Evolutionary conservation across 2,113 vertebrate species (phyloP), one percentile per base, ranked within the genome.

Genomic region (Ondatra zibethicus): DNA sequence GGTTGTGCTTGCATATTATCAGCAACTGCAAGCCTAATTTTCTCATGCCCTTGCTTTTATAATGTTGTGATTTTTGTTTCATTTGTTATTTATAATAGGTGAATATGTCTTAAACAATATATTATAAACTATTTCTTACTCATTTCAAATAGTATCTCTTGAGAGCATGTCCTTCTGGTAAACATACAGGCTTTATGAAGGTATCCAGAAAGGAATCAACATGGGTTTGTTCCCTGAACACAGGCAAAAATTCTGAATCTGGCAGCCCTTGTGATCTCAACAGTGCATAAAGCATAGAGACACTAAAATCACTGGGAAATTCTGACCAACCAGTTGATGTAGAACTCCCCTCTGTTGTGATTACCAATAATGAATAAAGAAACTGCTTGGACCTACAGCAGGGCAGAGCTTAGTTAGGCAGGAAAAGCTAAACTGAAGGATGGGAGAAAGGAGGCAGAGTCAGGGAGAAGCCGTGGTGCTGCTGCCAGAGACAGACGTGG

Each of bases 231-330:
- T 39, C 21, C 23, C 36, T 14, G 13, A 39, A n/a, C 3, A 82
- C 12, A 8, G 6, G 55, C 36, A 39, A 82, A 61, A 61, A 4
- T 50, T 82, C 36, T 61, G 61, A 12, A 3, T 7, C n/a, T 39
- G 11, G 1, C 8, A 61, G 21, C 5, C 5, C 19, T 80, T 80
- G 19, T 55, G 12, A 36, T 36, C 11, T n/a, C 3, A 27, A 23
- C 39, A 29, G 1, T 29, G n/a, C 3, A 61, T 6, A 27, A 39
- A 39, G 36, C 21, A 82, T 6, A 61, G 16, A 61, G 7, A 39
- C 13, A 29, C n/a, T 10, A 42, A 42, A 13, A 17, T 31, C 0
- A 0, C 55, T 29, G 25, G 13, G 7, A 16, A 39, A 4, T 3
- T 61, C 36, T 39, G 52, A 36, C 11, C 52, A 82, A 39, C 52